Evolutionary conservation across 2,113 vertebrate genomes (phyloP), one percentile per base, ranked within the genome.

Genomic region (Hystrix brachyura): DNA sequence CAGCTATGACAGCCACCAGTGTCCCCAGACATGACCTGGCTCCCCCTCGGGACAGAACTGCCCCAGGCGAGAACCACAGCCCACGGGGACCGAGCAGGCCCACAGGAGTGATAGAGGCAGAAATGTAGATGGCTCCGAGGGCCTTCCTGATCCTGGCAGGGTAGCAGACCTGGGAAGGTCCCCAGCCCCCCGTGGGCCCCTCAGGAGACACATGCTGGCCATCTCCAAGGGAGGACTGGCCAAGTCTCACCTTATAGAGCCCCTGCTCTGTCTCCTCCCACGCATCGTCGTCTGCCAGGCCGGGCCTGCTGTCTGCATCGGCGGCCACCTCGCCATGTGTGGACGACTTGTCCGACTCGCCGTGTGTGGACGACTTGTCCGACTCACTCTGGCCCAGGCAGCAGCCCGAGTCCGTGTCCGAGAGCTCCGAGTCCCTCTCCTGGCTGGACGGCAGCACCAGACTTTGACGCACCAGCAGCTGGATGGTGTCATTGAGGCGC

Each of bases 401-500:
- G 17, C 99, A 99, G 97, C 99, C 99, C 0, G 99, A 99, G 97
- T 99, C 99, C 0, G 99, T 99, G 98, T 99, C 99, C 0, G 99
- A 99, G 11, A 99, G 99, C 92, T 99, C 99, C 0, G 99, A 98
- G 85, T 99, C 99, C 96, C 99, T 99, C 81, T 99, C 99, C 98
- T 97, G 59, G 59, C 74, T 59, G 1, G 93, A 91, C 0, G 98
- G 90, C 46, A 98, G 95, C 62, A 64, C 55, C 0, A 98, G 97
- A 97, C 98, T 98, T 97, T 99, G 99, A 67, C 99, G 99, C 4
- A 99, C 99, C 82, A 99, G 98, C 48, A 99, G 99, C 96, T 99
- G 99, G 11, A 99, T 99, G 3, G 99, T 99, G 43, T 99, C 99
- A 0, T 99, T 99, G 19, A 99, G 98, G 5, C 99, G 99, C 13